Evolutionary conservation across 2,888 invertebrate genomes (phyloP), one percentile per base, ranked within the genome.

Genomic region (Dolichopus griseipennis): DNA sequence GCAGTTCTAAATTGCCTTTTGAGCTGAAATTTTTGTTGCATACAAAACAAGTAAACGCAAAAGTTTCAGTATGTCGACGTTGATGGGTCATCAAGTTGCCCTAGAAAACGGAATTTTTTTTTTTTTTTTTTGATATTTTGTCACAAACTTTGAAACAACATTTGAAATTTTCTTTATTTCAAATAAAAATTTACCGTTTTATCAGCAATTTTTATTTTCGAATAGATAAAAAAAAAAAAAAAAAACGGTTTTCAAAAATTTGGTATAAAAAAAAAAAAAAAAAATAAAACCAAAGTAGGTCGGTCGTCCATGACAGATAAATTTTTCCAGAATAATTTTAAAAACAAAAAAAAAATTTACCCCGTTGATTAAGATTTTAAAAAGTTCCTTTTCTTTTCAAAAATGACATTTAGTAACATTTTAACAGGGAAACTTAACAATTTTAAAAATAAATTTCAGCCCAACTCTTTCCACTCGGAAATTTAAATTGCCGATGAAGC

Each of bases 1-100:
- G 69, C 6, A 52, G 52, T 52, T 52, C 52, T 52, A 52, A 52
- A 52, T 52, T 52, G 52, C 52, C 52, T 52, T 52, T 52, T 18
- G 52, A 52, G 52, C 52, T 52, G 52, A 52, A 52, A 52, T 52
- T 52, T 52, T 52, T 52, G 52, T 52, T 52, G 52, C 52, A 52
- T 52, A 52, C 52, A 52, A 18, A 52, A 18, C 52, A 52, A 15
- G 62, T 22, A 62, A 52, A 52, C 52, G 52, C 52, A 52, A 52
- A 52, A 52, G 52, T 18, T 52, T 52, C 52, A 52, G 52, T 52
- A 52, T 52, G 52, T 52, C 52, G 15, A 52, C 52, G 52, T 52
- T 52, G 52, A 52, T 52, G 52, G 52, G 52, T 52, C 52, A 52
- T 52, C 52, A 52, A 52, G 52, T 52, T 52, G 52, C 52, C 52